phyloP scores from a whole-genome alignment of 53 echinoderm and acorn worm genomes.

The Luidia sarsii region DNA sequence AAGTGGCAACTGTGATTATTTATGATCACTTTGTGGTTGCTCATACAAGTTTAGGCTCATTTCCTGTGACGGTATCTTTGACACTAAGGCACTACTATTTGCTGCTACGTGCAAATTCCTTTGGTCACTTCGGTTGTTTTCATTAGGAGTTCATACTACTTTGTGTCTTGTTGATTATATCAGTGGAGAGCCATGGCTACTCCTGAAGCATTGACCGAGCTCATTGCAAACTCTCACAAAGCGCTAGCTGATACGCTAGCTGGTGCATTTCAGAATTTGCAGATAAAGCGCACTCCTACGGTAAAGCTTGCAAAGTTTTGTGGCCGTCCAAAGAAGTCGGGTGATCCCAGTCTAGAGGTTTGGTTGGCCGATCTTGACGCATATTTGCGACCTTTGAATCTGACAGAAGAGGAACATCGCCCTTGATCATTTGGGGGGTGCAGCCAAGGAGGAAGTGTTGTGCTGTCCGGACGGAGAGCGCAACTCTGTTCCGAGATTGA shows the following conservation, averaged over 20 bases:
- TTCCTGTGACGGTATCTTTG: too few relatives aligned
- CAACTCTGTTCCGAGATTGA: background rate
- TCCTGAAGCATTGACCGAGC: background rate
- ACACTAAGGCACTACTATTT: too few relatives aligned
- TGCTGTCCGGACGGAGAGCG: constrained; percentile 23
- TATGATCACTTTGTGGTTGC: too few relatives aligned
- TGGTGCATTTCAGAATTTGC: background rate
- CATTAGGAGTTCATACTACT: too few relatives aligned
- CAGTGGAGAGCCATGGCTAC: too few relatives aligned
- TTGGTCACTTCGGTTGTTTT: too few relatives aligned
- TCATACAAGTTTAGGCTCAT: too few relatives aligned
- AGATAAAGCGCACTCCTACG: constrained; percentile 11
- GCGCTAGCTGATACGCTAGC: background rate
- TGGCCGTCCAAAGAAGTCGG: background rate
- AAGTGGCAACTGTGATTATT: too few relatives aligned
- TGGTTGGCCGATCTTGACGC: too few relatives aligned
- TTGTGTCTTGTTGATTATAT: too few relatives aligned
- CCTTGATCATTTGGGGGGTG: constrained; percentile 34
- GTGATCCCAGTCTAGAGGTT: constrained; percentile 29
- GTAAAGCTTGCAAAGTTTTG: constrained; percentile 24
- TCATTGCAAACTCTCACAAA: background rate
- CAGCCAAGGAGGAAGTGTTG: constrained; percentile 40
- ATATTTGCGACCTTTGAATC: constrained; percentile 7
- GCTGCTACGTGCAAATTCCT: too few relatives aligned
- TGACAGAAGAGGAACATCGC: constrained; percentile 5